phyloP scores from a whole-genome alignment of 2,113 vertebrate species.

The Elanoides forficatus region DNA sequence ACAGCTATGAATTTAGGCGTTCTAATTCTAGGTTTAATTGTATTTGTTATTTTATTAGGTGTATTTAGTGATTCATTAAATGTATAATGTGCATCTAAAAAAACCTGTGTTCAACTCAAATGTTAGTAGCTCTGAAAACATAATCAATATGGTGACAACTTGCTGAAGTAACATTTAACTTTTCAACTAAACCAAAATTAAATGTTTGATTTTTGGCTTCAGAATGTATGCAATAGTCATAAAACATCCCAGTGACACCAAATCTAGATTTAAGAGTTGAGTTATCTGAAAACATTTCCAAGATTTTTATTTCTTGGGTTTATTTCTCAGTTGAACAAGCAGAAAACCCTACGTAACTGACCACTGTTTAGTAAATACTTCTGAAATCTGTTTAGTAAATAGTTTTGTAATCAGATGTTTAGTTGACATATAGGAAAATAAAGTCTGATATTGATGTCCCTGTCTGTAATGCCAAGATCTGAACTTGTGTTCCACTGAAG shows the following conservation, averaged over 20 bases:
- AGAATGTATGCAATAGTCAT: not conserved
- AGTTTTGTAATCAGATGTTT: not conserved
- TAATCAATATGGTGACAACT: not conserved
- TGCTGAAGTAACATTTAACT: not conserved
- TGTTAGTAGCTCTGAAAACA: not conserved
- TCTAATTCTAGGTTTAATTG: not conserved
- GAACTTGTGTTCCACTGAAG: not conserved
- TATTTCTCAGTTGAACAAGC: not conserved
- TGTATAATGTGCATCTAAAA: not conserved
- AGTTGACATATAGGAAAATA: not conserved
- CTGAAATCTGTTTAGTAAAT: not conserved
- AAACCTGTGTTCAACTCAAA: not conserved
- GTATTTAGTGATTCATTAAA: not conserved
- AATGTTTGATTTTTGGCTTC: not conserved
- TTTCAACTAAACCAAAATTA: not conserved
- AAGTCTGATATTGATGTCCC: not conserved
- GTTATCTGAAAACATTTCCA: not conserved
- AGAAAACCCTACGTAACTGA: not conserved
- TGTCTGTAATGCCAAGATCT: not conserved
- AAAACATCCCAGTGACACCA: not conserved
- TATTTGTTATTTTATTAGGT: not conserved
- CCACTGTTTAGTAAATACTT: not conserved
- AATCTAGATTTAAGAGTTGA: not conserved
- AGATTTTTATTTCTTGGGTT: not conserved
- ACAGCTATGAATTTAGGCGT: not conserved